A percentile compares a stretch with the other conserved stretches of the same genome.
Conservation (phyloP, 2,797 vertebrate species). For the Rhabdophis nuchalis region DNA sequence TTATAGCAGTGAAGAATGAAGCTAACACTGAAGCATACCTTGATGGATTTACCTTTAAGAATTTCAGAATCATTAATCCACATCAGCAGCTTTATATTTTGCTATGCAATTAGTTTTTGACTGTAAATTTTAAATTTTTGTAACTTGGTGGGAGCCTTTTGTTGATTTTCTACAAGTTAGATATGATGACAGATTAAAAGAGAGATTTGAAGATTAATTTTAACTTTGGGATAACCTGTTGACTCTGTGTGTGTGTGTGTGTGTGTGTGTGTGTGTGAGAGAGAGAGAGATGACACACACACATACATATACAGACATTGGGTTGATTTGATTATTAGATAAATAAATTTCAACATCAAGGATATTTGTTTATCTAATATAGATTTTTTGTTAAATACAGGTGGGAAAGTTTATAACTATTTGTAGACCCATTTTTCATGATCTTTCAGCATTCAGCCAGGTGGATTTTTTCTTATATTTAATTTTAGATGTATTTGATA, state of each 20-base stretch:
- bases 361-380: background rate
- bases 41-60: background rate
- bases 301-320: background rate
- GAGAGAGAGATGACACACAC: no score
- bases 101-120: background rate
- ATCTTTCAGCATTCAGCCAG: background rate
- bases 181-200: background rate
- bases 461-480: background rate
- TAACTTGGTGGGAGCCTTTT: background rate
- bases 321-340: background rate
- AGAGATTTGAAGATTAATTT: background rate
- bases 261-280: no score
- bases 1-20: background rate
- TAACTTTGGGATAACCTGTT: background rate
- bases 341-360: background rate
- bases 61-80: background rate
- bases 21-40: background rate
- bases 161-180: background rate
- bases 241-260: no score
- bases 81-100: background rate
- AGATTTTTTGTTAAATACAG: background rate
- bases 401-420: background rate
- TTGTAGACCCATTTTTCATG: background rate
- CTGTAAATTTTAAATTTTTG: background rate
- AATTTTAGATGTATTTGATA: background rate